Base-by-base conservation (phyloP, 2,888 invertebrate genomes). In the Odontocolon sp. region DNA sequence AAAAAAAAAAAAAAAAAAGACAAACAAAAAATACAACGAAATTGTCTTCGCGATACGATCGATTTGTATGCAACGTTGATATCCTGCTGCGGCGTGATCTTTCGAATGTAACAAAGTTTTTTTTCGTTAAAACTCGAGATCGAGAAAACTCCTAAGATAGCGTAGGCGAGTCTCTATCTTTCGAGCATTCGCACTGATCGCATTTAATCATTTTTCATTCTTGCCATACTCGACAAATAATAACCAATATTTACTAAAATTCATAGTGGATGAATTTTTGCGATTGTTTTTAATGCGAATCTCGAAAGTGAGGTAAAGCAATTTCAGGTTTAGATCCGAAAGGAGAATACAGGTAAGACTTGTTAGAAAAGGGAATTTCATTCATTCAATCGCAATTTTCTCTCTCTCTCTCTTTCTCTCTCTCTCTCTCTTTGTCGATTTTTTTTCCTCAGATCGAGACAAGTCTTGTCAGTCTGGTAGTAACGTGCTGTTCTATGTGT, bases 401-500 rank as follows among this genome's bases (percentile, higher is more conserved):
- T n/a, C n/a, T 11, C 4, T 11, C 26, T 23, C 11, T 40, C 14
- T 57, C 31, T 69, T 9, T 69, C 42, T 64, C 40, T 61, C 40
- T 61, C 47, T 63, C 40, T 68, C 42, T 68, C 18, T 71, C 40
- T 61, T 38, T 71, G 57, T 61, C 68, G 70, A 66, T 69, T 66
- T 47, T 66, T 69, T 50, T 50, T 77, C 73, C 64, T 80, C 56
- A 69, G 73, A 80, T 79, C 73, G 79, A 83, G 79, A 81, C 83
- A 82, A 87, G 87, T 88, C 85, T 85, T 87, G 88, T 89, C 90
- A 90, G 90, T 90, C 89, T 90, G 90, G 90, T 89, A 87, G 85
- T 89, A 89, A 90, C 86, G 87, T 90, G 90, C 90, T 89, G 89
- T 89, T 89, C 88, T 89, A 88, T 89, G 85, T 89, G 86, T 88